Evolutionary conservation across 2,888 invertebrate genomes (phyloP).

Genomic region (Philhelius pedissequus): DNA sequence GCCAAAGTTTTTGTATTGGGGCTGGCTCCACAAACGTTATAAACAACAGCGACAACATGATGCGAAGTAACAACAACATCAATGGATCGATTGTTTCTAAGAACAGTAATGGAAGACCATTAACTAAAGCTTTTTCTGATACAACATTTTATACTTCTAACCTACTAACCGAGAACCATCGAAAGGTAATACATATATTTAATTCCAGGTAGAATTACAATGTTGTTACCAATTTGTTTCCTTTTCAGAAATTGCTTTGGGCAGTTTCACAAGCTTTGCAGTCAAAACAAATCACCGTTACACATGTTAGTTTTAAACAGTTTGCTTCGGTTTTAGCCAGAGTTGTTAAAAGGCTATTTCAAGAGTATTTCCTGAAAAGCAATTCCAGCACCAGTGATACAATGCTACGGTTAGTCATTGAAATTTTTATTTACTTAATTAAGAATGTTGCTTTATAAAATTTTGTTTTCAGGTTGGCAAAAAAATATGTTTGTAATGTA

Average conservation of each 20-base stretch:
- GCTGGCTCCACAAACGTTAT: constrained; percentile 72
- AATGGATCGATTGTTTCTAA: constrained; percentile 10
- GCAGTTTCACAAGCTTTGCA: constrained; percentile 89
- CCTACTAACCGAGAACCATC: constrained; percentile 76
- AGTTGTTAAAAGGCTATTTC: constrained; percentile 83
- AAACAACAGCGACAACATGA: constrained; percentile 56
- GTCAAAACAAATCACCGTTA: constrained; percentile 83
- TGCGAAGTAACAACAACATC: constrained; percentile 64
- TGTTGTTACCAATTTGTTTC: not conserved
- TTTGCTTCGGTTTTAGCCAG: constrained; percentile 85
- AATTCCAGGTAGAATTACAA: not conserved
- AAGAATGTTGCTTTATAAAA: not conserved
- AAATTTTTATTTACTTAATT: not conserved
- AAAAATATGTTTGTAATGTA: constrained; percentile 83
- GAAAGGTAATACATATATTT: constrained; percentile 73
- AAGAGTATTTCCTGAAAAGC: constrained; percentile 80
- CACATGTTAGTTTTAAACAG: constrained; percentile 85
- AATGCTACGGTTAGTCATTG: constrained; percentile 82
- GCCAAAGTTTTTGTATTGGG: constrained; percentile 78
- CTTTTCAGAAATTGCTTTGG: constrained; percentile 85
- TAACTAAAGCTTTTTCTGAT: constrained; percentile 69
- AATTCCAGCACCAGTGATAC: constrained; percentile 89
- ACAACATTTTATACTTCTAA: constrained; percentile 50
- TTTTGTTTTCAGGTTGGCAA: constrained; percentile 81
- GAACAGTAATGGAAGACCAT: constrained; percentile 36